Evolutionary conservation across 2,888 invertebrate genomes (phyloP), one percentile per base, ranked within the genome.

Genomic region (Hartigia nigra): DNA sequence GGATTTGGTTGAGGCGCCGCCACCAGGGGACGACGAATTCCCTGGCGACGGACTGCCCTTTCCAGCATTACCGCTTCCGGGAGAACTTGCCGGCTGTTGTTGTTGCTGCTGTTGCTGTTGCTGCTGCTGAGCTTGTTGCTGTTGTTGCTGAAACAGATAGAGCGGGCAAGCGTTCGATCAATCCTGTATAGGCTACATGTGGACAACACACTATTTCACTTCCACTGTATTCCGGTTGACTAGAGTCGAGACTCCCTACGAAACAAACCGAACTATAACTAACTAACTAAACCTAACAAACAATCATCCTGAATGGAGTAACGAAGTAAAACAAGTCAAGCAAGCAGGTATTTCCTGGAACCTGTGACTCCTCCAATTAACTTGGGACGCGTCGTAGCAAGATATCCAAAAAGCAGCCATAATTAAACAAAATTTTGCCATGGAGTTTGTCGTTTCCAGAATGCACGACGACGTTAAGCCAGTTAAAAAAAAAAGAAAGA

Each of bases 1-100:
- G 72, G 92, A 86, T 78, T 92, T 91, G 77, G 90, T 86, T 12
- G 91, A 89, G 76, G 89, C 87, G 74, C 90, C 91, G 77, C 90
- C 90, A 79, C 91, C 86, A 32, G 91, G 89, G 32, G 92, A 89
- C 12, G 90, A 82, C 9, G 90, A 86, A 80, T 88, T 91, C 32
- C 87, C 86, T 55, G 90, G 88, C 69, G 90, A 88, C 5, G 91
- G 89, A 79, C 90, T 91, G 70, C 88, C 84, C 76, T 91, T 91
- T n/a, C 89, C 88, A 35, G 87, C 85, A 79, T 86, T 90, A 80
- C 88, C 88, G 83, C 83, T 87, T 79, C 91, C 89, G 36, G 91
- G 91, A 31, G 91, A 91, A 82, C 89, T 90, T 9, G 87, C 90
- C 76, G 84, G 90, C 79, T 80, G 89, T 84, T 78, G 90, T 81